Conservation (phyloP, 2,888 invertebrate genomes). For the Portevinia maculata region DNA sequence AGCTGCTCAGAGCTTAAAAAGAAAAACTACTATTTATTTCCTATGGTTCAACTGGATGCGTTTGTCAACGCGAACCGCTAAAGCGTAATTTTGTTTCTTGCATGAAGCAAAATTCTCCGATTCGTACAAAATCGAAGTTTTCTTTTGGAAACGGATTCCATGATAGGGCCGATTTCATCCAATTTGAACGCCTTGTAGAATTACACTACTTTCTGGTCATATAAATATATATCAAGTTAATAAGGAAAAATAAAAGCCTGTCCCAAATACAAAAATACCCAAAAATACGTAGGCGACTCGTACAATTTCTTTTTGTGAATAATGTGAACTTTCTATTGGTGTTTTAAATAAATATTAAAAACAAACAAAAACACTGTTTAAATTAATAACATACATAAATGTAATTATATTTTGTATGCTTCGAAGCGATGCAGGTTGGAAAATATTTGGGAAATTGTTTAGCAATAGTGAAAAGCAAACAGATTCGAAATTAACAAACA, state of each 20-base stretch:
- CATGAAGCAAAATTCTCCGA: too few relatives aligned
- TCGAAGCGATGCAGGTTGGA: conserved; percentile 45
- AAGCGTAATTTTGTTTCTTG: too few relatives aligned
- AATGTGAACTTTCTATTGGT: conserved; percentile 65
- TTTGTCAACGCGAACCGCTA: too few relatives aligned
- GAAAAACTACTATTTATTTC: too few relatives aligned
- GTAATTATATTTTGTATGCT: conserved; percentile 52
- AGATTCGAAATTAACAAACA: conserved; percentile 39
- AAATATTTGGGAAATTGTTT: conserved; percentile 60
- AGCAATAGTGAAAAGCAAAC: conserved; percentile 57
- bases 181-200: background rate
- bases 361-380: conserved; percentile 39
- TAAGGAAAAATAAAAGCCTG: conserved; percentile 35
- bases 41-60: too few relatives aligned
- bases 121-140: too few relatives aligned
- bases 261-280: conserved; percentile 59
- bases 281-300: conserved; percentile 66
- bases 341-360: conserved; percentile 56
- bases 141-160: too few relatives aligned
- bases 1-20: too few relatives aligned
- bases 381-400: conserved; percentile 27
- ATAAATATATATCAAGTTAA: conserved; percentile 20
- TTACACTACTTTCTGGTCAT: background rate
- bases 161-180: too few relatives aligned
- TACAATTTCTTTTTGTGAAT: conserved; percentile 65